Base-by-base conservation (phyloP, 2,888 invertebrate species). In the Copidosoma aretas region DNA sequence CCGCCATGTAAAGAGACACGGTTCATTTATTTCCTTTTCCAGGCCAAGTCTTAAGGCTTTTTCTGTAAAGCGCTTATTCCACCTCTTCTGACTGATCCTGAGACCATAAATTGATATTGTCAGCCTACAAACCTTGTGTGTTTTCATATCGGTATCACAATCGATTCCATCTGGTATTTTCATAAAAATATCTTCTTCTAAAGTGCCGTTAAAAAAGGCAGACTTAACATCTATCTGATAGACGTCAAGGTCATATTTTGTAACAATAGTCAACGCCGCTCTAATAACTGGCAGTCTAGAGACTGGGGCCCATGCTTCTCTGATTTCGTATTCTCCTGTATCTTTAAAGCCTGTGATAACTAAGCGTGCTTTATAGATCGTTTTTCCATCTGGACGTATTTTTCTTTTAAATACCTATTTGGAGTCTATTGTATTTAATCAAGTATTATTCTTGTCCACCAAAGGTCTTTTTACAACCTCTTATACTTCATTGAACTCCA, bases 191-290 rank as follows among this genome's bases (percentile, higher is more conserved):
- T 60, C 53, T 39, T 70, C 65, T 1, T 66, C 60, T 21, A 66
- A 22, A 4, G n/a, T 46, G 46, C 73, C 73, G 39, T 76, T 72
- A 10, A 77, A 53, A 60, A 76, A 77, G 10, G 76, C 77, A 25
- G 73, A 75, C 59, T 72, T 73, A 12, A 72, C 72, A 49, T 70
- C 70, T 1, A 70, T 22, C 41, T 70, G 71, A 22, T 58, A 41
- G 1, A 65, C 43, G 4, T 69, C 61, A 15, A 69, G 46, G 43
- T 67, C 3, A 8, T 3, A 32, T 8, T 32, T 32, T 3, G 3
- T 32, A 32, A 8, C 32, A 8, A 32, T 32, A 8, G 3, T 32
- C 32, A 32, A 32, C 3, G 32, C 8, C 32, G 8, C 32, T 32
- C 32, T 32, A 8, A 32, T 32, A 32, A 32, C 32, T 32, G 32